These are phyloP conservation scores for Incurvaria masculella DNA, from an alignment of 2,888 invertebrate species.

Conservation along the genomic window DNA sequence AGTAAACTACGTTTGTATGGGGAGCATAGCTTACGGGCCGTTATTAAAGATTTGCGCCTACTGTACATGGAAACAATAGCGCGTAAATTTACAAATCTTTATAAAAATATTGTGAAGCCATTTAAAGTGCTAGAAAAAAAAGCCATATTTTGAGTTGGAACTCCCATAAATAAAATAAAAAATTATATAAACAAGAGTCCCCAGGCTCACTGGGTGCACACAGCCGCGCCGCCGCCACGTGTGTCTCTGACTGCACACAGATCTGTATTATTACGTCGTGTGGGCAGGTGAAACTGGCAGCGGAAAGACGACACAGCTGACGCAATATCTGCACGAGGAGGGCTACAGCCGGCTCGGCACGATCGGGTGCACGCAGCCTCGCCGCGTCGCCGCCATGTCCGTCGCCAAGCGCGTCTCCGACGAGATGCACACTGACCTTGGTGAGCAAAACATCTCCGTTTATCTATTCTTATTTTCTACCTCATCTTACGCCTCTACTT, in stretches of 20 bases:
- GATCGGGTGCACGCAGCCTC: slow-evolving; percentile 97
- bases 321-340: slow-evolving; percentile 96
- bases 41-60: too few species aligned
- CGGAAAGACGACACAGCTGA: slow-evolving; percentile 97
- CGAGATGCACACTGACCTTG: slow-evolving; percentile 90
- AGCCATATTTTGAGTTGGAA: too few species aligned
- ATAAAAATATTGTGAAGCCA: too few species aligned
- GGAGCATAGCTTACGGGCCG: too few species aligned
- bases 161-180: too few species aligned
- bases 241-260: not conserved
- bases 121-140: too few species aligned
- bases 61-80: too few species aligned
- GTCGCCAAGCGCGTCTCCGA: slow-evolving; percentile 99
- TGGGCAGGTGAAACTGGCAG: slow-evolving; percentile 82
- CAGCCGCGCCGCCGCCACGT: not conserved
- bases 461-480: not conserved
- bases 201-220: not conserved
- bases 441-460: slow-evolving; percentile 42
- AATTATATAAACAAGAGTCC: too few species aligned
- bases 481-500: not conserved
- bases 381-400: slow-evolving; percentile 98
- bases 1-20: too few species aligned
- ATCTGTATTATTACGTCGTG: not conserved
- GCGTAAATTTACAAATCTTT: too few species aligned
- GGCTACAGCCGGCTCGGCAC: slow-evolving; percentile 90